Base-by-base conservation (phyloP, 2,888 invertebrate genomes). In the Antheraea assamensis region DNA sequence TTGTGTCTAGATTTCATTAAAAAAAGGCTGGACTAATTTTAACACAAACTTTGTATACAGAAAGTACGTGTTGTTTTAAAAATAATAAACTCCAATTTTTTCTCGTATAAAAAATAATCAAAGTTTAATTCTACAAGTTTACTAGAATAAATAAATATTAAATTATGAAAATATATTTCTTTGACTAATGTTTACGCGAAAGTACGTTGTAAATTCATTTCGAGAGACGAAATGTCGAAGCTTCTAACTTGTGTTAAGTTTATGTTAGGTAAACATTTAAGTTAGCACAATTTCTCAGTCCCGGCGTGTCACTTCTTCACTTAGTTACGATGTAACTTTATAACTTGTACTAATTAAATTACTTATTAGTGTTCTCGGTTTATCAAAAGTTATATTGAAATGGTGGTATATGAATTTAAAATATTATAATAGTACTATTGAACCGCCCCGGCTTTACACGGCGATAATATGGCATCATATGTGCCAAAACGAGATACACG, bases 211-310 rank as follows among this genome's bases (percentile, higher is more conserved):
- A 24, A 68, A n/a, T 68, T 68, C 17, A 68, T 35, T 68, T 15
- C 19, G 27, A 68, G 68, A n/a, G 68, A 35, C 19, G 68, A n/a
- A 19, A 35, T 68, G n/a, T 68, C 31, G 15, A 13, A 31, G 68
- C 35, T 66, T 17, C 30, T 68, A 68, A 68, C 21, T 68, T 68
- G 35, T 35, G 5, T 68, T 68, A 68, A 68, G 21, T 68, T 68
- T 68, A 35, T 35, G 68, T 68, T n/a, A 68, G 21, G 68, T 35
- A 68, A 68, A 68, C 68, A 68, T 68, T 68, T 68, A 68, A 68
- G 31, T 68, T 68, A 35, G 68, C 35, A 21, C n/a, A 35, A 35
- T 68, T 68, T 35, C 31, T 68, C 35, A 68, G 68, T 35, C 68
- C 21, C 21, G 68, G 21, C 31, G n/a, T 35, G 68, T 68, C 68